Conservation (phyloP, 2,888 invertebrate genomes). For the Perithous albicinctus region DNA sequence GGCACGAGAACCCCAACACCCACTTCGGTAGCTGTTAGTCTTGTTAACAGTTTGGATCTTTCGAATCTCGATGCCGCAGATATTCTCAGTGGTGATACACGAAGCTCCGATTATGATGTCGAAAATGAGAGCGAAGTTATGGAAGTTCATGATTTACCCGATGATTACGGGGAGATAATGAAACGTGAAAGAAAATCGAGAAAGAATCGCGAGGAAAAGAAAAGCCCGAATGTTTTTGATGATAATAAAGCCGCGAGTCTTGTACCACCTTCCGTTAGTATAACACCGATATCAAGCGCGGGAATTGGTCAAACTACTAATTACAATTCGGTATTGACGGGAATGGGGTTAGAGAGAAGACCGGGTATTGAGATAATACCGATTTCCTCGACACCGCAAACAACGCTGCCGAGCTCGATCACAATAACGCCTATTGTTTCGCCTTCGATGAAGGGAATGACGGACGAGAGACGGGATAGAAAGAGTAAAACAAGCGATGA, state of each 20-base stretch:
- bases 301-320: slow-evolving; percentile 83
- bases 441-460: slow-evolving; percentile 85
- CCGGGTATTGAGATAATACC: slow-evolving; percentile 95
- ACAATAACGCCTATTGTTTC: slow-evolving; percentile 92
- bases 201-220: slow-evolving; percentile 87
- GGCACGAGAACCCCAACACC: slow-evolving; percentile 86
- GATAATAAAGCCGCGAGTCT: slow-evolving; percentile 85
- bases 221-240: slow-evolving; percentile 86
- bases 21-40: slow-evolving; percentile 82
- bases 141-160: slow-evolving; percentile 85
- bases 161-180: slow-evolving; percentile 88
- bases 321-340: slow-evolving; percentile 87
- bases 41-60: slow-evolving; percentile 85
- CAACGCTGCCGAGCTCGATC: slow-evolving; percentile 91
- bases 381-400: slow-evolving; percentile 88
- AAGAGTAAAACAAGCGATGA: slow-evolving; percentile 84
- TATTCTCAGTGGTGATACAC: slow-evolving; percentile 85
- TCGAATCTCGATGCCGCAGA: slow-evolving; percentile 88
- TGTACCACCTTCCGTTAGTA: slow-evolving; percentile 88
- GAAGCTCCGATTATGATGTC: slow-evolving; percentile 87
- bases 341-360: slow-evolving; percentile 88
- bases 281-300: slow-evolving; percentile 86
- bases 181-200: slow-evolving; percentile 87
- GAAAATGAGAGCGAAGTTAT: slow-evolving; percentile 86
- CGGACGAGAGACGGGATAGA: slow-evolving; percentile 84